Evolutionary conservation across 2,888 invertebrate species (phyloP).

Genomic region (Fissipunctia ypsillon): DNA sequence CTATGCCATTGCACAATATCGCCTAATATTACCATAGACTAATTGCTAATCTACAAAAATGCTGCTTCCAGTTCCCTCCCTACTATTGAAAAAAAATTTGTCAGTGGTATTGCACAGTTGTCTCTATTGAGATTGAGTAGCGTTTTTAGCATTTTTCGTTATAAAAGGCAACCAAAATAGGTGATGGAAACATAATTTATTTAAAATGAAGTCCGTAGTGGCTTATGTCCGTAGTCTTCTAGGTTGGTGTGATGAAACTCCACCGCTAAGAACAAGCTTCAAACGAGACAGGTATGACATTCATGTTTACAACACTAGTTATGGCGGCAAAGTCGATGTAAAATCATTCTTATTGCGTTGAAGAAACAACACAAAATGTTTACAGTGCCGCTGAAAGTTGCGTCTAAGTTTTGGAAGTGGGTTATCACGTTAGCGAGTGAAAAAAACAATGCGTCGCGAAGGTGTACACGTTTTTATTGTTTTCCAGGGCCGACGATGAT

Average conservation of each 20-base stretch:
- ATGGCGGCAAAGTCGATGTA: constrained; percentile 87
- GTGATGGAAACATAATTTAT: constrained; percentile 83
- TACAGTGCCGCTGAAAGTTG: constrained; percentile 81
- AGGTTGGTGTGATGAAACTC: constrained; percentile 81
- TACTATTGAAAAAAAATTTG: constrained; percentile 20
- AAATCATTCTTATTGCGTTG: constrained; percentile 64
- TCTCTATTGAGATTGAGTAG: constrained; percentile 70
- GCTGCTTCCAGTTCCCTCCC: background rate
- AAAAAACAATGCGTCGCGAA: constrained; percentile 18
- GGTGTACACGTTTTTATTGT: constrained; percentile 58
- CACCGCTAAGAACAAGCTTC: constrained; percentile 77
- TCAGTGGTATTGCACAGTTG: constrained; percentile 71
- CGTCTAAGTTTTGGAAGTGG: constrained; percentile 86
- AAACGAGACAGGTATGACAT: constrained; percentile 89
- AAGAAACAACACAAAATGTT: constrained; percentile 74
- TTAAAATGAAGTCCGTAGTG: constrained; percentile 87
- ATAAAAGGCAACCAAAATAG: constrained; percentile 65
- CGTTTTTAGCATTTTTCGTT: constrained; percentile 67
- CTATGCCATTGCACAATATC: background rate
- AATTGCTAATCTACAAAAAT: background rate
- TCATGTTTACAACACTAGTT: constrained; percentile 88
- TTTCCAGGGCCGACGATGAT: constrained; percentile 85
- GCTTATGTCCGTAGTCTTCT: constrained; percentile 85
- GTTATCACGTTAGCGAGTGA: constrained; percentile 56
- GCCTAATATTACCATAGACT: constrained; percentile 29